Evolutionary conservation across 2,888 invertebrate genomes (phyloP).

Genomic region (Esperia sulphurella): DNA sequence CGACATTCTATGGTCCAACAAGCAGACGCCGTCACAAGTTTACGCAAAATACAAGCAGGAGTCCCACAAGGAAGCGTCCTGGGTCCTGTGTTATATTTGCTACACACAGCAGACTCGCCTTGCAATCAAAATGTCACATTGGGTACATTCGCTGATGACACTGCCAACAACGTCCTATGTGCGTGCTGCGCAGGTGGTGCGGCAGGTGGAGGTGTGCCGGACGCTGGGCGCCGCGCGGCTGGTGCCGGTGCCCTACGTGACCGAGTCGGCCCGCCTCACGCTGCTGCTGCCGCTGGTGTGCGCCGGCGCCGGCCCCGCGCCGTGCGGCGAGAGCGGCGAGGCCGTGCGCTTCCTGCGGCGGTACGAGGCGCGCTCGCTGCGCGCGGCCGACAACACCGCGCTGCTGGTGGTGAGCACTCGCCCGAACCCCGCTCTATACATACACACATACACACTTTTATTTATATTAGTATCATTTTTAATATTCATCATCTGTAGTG

Average conservation of each 20-base stretch:
- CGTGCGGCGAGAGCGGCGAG: conserved; percentile 40
- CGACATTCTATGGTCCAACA: too few relatives aligned
- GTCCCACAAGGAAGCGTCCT: too few relatives aligned
- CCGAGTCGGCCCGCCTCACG: conserved; percentile 91
- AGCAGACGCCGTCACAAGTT: too few relatives aligned
- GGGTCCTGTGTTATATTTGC: too few relatives aligned
- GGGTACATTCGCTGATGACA: too few relatives aligned
- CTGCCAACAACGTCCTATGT: neutral
- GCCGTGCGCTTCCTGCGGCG: conserved; percentile 81
- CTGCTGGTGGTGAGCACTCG: conserved; percentile 85
- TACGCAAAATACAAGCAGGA: too few relatives aligned
- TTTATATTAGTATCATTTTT: too few relatives aligned
- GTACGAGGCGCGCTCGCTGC: conserved; percentile 81
- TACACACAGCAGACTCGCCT: too few relatives aligned
- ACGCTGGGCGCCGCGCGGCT: conserved; percentile 93
- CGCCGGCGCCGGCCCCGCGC: conserved; percentile 10
- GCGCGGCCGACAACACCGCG: conserved; percentile 87
- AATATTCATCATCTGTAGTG: too few relatives aligned
- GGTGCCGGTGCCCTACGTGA: conserved; percentile 95
- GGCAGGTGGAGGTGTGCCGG: conserved; percentile 85
- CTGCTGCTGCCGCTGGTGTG: conserved; percentile 84
- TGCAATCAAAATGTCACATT: too few relatives aligned
- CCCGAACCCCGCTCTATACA: too few relatives aligned
- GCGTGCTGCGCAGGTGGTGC: neutral
- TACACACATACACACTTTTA: too few relatives aligned